phyloP scores from a whole-genome alignment of 2,888 invertebrate species.

The Galeruca laticollis region DNA sequence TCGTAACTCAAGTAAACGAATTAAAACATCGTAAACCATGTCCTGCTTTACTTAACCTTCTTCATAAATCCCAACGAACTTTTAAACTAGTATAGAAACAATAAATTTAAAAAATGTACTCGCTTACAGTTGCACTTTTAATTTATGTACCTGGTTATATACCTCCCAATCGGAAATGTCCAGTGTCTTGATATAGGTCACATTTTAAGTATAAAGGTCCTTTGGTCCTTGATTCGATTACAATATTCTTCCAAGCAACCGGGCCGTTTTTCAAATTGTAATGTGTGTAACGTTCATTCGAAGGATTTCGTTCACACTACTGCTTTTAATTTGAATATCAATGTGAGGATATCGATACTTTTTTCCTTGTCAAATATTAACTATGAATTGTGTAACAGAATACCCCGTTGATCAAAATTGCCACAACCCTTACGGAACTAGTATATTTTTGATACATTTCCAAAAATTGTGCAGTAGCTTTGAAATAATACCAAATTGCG shows the following conservation, averaged over 20 bases:
- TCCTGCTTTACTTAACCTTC: slow-evolving; percentile 31
- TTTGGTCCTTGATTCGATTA: slow-evolving; percentile 55
- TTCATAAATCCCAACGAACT: slow-evolving; percentile 51
- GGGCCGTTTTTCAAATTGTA: slow-evolving; percentile 30
- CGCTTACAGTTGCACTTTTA: slow-evolving; percentile 42
- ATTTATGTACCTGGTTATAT: slow-evolving; percentile 46
- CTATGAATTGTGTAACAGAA: background rate
- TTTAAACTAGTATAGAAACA: slow-evolving; percentile 52
- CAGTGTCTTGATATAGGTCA: slow-evolving; percentile 62
- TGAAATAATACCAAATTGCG: no score
- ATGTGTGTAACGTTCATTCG: slow-evolving; percentile 26
- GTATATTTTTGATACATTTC: no score
- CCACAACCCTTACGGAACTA: no score
- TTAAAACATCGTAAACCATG: slow-evolving; percentile 37
- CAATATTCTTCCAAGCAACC: slow-evolving; percentile 47
- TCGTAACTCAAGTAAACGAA: slow-evolving; percentile 34
- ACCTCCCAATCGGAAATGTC: slow-evolving; percentile 63
- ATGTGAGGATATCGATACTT: slow-evolving; percentile 41
- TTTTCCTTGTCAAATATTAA: background rate
- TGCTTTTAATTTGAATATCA: slow-evolving; percentile 38
- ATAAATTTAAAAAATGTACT: slow-evolving; percentile 55
- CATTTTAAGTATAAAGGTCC: slow-evolving; percentile 55
- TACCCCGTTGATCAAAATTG: background rate
- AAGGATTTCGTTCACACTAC: slow-evolving; percentile 21
- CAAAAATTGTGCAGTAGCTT: no score